Percentiles rank a stretch among this genome's conserved stretches.
These are phyloP conservation scores for Ceyx melanurus DNA, from an alignment of 2,113 vertebrate genomes.

Conservation along the genomic window DNA sequence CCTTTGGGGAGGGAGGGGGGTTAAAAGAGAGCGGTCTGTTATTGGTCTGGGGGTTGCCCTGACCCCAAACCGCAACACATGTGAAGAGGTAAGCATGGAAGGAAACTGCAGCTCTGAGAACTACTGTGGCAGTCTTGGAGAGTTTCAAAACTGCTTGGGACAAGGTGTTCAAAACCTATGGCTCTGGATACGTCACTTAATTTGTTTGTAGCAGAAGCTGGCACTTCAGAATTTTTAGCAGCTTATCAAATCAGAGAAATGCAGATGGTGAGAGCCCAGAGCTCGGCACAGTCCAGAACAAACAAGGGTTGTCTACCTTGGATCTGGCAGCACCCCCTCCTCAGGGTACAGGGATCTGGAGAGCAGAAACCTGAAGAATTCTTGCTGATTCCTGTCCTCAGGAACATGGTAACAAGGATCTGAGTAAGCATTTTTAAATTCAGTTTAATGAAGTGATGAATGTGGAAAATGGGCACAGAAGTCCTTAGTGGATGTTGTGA, in stretches of 20 bases:
- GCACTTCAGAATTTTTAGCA: not conserved
- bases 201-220: not conserved
- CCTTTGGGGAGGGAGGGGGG: too few species aligned
- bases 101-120: not conserved
- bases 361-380: not conserved
- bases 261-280: not conserved
- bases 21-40: too few species aligned
- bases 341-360: accelerated
- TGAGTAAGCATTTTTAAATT: conserved; percentile 42
- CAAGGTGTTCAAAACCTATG: not conserved
- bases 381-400: not conserved
- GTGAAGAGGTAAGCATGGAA: not conserved
- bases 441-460: conserved; percentile 31
- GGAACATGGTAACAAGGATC: conserved; percentile 14
- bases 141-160: not conserved
- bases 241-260: not conserved
- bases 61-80: too few species aligned
- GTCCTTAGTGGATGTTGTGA: conserved; percentile 20
- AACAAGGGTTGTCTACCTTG: not conserved
- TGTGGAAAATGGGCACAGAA: conserved; percentile 21
- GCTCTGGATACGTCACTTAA: not conserved
- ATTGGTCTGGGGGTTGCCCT: too few species aligned
- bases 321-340: not conserved
- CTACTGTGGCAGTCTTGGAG: not conserved
- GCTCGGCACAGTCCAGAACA: not conserved